These are phyloP conservation scores for Hystrix brachyura DNA, from an alignment of 2,113 vertebrate genomes.

Conservation along the genomic window DNA sequence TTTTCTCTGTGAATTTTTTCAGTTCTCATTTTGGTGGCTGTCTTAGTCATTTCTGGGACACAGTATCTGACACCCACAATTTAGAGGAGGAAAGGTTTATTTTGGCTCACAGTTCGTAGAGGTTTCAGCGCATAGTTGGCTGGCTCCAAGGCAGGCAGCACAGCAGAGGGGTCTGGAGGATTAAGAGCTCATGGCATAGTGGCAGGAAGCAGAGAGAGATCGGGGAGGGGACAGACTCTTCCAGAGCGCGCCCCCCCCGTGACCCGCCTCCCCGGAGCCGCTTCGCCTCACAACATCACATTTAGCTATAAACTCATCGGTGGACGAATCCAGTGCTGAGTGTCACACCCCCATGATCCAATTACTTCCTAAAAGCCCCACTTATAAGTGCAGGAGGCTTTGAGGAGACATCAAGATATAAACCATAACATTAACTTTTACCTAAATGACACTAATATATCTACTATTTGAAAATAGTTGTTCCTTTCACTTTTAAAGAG, in stretches of 20 bases:
- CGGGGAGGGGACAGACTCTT: too few species aligned
- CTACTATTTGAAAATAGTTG: conserved; percentile 20
- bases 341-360: too few species aligned
- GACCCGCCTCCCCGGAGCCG: too few species aligned
- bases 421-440: too few species aligned
- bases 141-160: background rate
- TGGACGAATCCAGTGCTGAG: too few species aligned
- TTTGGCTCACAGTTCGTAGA: background rate
- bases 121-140: background rate
- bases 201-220: background rate
- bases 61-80: background rate
- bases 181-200: background rate
- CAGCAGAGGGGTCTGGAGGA: background rate
- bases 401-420: too few species aligned
- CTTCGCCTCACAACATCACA: too few species aligned
- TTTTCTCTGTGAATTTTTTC: background rate
- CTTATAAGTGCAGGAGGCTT: too few species aligned
- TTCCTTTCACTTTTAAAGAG: conserved; percentile 16
- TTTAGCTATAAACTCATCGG: too few species aligned
- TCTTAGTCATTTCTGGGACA: background rate
- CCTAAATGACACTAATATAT: background rate
- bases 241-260: too few species aligned
- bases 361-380: too few species aligned
- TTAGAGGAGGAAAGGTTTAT: background rate
- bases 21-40: background rate